These are phyloP conservation scores for Tachypleus tridentatus DNA, from an alignment of 1,140 invertebrate species.

Conservation along the genomic window DNA sequence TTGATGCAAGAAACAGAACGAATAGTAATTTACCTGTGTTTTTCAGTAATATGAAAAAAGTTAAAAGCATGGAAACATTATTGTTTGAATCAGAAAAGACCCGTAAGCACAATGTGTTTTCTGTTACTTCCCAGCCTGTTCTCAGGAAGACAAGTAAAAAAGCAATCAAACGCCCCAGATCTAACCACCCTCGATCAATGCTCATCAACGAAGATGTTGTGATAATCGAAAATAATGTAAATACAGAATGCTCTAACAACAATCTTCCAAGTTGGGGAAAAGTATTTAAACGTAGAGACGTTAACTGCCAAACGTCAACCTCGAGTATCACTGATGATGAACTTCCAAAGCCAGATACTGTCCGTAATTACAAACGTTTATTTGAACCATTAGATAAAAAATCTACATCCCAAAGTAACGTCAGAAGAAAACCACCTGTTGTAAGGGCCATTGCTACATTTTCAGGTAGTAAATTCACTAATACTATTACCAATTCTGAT, in stretches of 20 bases:
- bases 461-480: too few relatives aligned
- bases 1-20: not conserved
- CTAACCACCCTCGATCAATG: slow-evolving; percentile 11
- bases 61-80: slow-evolving; percentile 21
- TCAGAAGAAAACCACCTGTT: slow-evolving; percentile 18
- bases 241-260: slow-evolving; percentile 10
- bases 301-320: not conserved
- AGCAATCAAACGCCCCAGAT: slow-evolving; percentile 9
- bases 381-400: slow-evolving; percentile 46
- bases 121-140: not conserved
- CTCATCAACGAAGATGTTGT: slow-evolving; percentile 35
- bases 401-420: slow-evolving; percentile 5
- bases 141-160: not conserved
- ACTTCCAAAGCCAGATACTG: slow-evolving; percentile 67
- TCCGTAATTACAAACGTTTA: slow-evolving; percentile 65
- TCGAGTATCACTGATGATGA: slow-evolving; percentile 52
- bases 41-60: slow-evolving; percentile 13
- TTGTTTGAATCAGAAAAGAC: slow-evolving; percentile 3
- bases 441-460: slow-evolving; percentile 24
- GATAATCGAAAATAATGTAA: slow-evolving; percentile 32
- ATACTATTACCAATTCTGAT: too few relatives aligned
- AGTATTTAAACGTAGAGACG: not conserved
- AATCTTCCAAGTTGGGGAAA: not conserved
- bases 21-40: not conserved
- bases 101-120: too few relatives aligned